Evolutionary conservation across 2,888 invertebrate genomes (phyloP).

Genomic region (Perizoma affinitatum): DNA sequence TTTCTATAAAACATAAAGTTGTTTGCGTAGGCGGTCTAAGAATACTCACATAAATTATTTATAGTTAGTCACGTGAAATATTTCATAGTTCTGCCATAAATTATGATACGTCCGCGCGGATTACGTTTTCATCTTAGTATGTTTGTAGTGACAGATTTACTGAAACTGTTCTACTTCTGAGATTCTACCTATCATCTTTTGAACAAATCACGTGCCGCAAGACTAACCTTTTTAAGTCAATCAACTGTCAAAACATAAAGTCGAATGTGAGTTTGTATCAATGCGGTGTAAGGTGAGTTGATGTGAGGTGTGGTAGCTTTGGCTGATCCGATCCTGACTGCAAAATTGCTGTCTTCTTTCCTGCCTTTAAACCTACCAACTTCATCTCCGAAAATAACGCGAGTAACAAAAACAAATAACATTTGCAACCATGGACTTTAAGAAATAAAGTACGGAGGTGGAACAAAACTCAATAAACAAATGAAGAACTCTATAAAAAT

Average conservation of each 20-base stretch:
- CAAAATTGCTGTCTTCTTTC: no score
- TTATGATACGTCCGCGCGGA: slow-evolving; percentile 11
- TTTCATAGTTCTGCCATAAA: slow-evolving; percentile 29
- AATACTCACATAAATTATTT: slow-evolving; percentile 33
- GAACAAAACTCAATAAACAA: no score
- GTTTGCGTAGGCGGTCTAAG: slow-evolving; percentile 25
- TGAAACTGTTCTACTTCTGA: not conserved
- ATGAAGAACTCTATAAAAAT: no score
- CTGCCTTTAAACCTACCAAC: no score
- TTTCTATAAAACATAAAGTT: slow-evolving; percentile 17
- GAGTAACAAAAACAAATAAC: no score
- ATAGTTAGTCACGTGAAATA: slow-evolving; percentile 33
- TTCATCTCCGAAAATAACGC: no score
- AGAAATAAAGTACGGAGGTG: no score
- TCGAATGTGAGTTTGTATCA: no score
- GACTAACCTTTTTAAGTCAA: slow-evolving; percentile 20
- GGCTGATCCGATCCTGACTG: no score
- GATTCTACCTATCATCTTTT: not conserved
- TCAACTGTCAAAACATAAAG: not conserved
- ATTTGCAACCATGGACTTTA: no score
- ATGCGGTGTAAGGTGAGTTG: no score
- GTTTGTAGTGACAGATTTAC: slow-evolving; percentile 4
- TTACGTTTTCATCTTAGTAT: not conserved
- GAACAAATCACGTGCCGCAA: slow-evolving; percentile 18
- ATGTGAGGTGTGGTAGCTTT: no score